Evolutionary conservation across 2,888 invertebrate genomes (phyloP).

Genomic region (Cheilosia impressa): DNA sequence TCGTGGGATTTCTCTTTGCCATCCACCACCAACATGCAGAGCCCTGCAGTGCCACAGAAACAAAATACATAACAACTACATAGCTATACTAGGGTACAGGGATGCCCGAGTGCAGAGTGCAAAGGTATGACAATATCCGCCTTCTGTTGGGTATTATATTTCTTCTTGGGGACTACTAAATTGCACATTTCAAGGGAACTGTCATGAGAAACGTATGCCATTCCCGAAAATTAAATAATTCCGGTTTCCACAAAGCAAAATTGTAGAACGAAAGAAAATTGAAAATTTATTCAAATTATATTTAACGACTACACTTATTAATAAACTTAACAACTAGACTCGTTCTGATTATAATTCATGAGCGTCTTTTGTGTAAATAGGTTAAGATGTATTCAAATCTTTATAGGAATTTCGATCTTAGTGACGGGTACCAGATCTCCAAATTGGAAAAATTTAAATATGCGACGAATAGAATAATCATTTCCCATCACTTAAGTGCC

Average conservation of each 20-base stretch:
- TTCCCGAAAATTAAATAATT: conserved; percentile 8
- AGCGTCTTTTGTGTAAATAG: conserved; percentile 21
- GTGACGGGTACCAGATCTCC: neutral
- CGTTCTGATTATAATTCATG: conserved; percentile 37
- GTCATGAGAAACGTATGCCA: conserved; percentile 1
- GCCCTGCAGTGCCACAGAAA: conserved; percentile 7
- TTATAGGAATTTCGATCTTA: neutral
- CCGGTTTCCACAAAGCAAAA: neutral
- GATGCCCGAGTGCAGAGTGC: conserved; percentile 64
- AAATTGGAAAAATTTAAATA: conserved; percentile 9
- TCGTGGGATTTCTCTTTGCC: conserved; percentile 53
- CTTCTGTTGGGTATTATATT: conserved; percentile 58
- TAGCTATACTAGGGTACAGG: conserved; percentile 16
- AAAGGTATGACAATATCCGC: conserved; percentile 70
- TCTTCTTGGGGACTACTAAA: conserved; percentile 43
- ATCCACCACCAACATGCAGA: neutral
- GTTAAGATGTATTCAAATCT: conserved; percentile 9
- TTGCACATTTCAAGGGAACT: conserved; percentile 42
- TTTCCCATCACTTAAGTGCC: conserved; percentile 15
- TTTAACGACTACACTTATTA: neutral
- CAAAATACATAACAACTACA: neutral
- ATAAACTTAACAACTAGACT: neutral
- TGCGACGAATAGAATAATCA: neutral
- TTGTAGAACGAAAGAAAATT: conserved; percentile 8
- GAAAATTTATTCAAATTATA: conserved; percentile 27